Evolutionary conservation across 2,113 vertebrate genomes (phyloP).

Genomic region (Myotis brandtii): DNA sequence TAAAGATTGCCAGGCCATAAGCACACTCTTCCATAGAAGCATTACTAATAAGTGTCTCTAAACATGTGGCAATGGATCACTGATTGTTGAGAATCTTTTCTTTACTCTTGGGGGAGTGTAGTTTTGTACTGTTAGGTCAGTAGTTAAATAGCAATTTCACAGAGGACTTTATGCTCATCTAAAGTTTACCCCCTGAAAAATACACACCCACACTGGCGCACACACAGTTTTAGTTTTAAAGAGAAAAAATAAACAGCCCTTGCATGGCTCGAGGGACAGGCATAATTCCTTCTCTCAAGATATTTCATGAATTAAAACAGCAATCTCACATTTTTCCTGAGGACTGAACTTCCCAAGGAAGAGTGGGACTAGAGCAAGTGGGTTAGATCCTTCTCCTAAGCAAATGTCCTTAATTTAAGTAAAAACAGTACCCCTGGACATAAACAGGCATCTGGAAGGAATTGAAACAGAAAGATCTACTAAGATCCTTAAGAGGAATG

Average conservation of each 20-base stretch:
- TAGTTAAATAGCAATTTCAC: not conserved
- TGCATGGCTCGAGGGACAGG: not conserved
- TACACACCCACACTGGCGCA: not conserved
- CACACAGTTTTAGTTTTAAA: not conserved
- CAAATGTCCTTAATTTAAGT: not conserved
- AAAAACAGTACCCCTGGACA: not conserved
- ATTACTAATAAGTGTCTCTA: not conserved
- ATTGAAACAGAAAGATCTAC: not conserved
- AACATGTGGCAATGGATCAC: not conserved
- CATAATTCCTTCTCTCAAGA: not conserved
- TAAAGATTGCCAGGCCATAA: not conserved
- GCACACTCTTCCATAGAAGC: not conserved
- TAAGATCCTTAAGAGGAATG: not conserved
- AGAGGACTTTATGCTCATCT: not conserved
- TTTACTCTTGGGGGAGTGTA: too few species aligned
- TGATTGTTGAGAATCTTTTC: not conserved
- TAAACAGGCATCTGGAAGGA: not conserved
- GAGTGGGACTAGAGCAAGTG: not conserved
- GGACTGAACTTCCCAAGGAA: not conserved
- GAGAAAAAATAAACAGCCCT: not conserved
- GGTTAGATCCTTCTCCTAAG: not conserved
- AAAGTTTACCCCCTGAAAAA: not conserved
- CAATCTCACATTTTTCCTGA: not conserved
- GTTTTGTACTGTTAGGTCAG: not conserved
- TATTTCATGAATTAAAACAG: not conserved